Percentiles rank a stretch among this genome's conserved stretches.
phyloP scores from a whole-genome alignment of 2,888 invertebrate species.

The Girardia tigrina region DNA sequence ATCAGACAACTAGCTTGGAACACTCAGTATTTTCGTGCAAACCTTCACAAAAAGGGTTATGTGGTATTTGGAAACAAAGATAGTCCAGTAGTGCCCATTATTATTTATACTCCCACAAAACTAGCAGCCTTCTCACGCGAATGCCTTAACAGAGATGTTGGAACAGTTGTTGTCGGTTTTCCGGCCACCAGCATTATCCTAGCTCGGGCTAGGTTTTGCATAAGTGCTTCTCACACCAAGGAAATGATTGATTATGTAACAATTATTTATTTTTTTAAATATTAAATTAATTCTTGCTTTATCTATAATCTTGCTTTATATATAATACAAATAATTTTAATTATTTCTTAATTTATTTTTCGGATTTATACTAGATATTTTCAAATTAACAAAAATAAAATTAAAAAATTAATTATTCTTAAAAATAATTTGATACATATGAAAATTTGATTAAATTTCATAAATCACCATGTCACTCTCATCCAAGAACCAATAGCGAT shows the following conservation, averaged over 20 bases:
- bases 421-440: too few relatives aligned
- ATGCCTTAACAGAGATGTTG: constrained; percentile 66
- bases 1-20: constrained; percentile 61
- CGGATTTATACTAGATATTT: too few relatives aligned
- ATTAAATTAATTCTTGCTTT: background rate
- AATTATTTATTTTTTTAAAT: background rate
- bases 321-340: too few relatives aligned
- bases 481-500: too few relatives aligned
- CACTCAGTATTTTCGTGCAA: constrained; percentile 65
- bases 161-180: constrained; percentile 87
- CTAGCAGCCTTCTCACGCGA: constrained; percentile 65
- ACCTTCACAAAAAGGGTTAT: constrained; percentile 72
- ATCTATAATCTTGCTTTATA: too few relatives aligned
- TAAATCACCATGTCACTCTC: too few relatives aligned
- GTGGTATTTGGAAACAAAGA: constrained; percentile 79
- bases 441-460: too few relatives aligned
- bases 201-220: constrained; percentile 66
- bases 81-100: constrained; percentile 86
- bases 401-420: too few relatives aligned
- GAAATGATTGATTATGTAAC: constrained; percentile 36
- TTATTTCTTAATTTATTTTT: too few relatives aligned
- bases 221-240: constrained; percentile 72
- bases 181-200: constrained; percentile 87
- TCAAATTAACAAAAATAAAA: too few relatives aligned
- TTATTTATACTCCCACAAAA: constrained; percentile 85